These are phyloP conservation scores for Sinotaia quadrata DNA, from an alignment of 2,888 invertebrate species.

Conservation along the genomic window DNA sequence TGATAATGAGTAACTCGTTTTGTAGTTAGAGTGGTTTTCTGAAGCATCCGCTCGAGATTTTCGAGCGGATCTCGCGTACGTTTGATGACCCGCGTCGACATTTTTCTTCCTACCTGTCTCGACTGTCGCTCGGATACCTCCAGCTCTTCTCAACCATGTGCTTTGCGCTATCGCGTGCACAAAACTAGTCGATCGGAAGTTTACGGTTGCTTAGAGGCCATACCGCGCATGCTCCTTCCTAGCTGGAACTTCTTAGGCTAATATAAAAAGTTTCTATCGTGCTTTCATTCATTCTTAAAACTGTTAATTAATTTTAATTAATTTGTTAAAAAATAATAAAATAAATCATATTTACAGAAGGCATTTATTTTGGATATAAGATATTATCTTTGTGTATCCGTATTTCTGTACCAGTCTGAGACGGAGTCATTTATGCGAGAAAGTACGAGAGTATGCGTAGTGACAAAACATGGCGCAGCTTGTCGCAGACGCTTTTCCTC, in stretches of 20 bases:
- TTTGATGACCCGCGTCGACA: conserved; percentile 42
- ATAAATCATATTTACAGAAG: no score
- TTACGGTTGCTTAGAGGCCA: conserved; percentile 57
- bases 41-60: conserved; percentile 64
- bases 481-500: conserved; percentile 66
- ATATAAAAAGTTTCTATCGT: no score
- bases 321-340: no score
- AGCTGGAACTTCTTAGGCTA: no score
- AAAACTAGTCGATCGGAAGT: conserved; percentile 48
- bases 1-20: conserved; percentile 61
- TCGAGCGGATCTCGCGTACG: conserved; percentile 53
- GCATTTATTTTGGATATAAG: no score
- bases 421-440: no score
- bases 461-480: conserved; percentile 56
- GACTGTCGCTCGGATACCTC: not conserved
- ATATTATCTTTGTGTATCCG: no score
- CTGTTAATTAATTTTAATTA: no score
- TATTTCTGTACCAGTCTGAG: no score
- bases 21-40: conserved; percentile 64
- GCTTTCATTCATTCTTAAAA: no score
- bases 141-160: not conserved
- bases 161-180: conserved; percentile 12
- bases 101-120: conserved; percentile 27
- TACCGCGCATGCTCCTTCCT: conserved; percentile 10
- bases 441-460: conserved; percentile 14